These are phyloP conservation scores for Cercopithecus mona DNA, from an alignment of 2,113 vertebrate species.

Conservation along the genomic window DNA sequence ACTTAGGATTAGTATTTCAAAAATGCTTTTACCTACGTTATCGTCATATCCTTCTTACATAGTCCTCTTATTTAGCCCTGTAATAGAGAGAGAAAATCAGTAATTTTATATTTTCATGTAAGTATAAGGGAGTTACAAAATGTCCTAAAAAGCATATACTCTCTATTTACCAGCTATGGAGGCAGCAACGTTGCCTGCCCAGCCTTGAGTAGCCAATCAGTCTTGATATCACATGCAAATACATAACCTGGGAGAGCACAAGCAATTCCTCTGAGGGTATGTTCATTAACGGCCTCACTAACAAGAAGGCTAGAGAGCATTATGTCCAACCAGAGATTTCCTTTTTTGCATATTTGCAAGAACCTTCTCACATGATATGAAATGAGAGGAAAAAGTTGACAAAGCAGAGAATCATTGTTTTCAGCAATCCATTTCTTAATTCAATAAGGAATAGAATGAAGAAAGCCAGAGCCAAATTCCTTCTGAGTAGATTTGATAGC, in stretches of 20 bases:
- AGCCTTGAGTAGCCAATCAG: neutral
- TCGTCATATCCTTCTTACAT: neutral
- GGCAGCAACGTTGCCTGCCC: neutral
- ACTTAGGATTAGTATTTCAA: neutral
- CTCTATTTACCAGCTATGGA: neutral
- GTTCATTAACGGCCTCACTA: neutral
- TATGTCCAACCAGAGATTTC: neutral
- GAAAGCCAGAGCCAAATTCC: neutral
- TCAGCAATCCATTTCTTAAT: neutral
- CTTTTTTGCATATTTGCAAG: neutral
- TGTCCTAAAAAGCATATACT: neutral
- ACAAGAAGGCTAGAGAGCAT: neutral
- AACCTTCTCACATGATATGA: neutral
- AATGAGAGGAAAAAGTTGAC: neutral
- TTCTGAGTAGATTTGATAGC: neutral
- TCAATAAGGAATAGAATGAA: neutral
- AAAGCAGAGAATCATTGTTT: neutral
- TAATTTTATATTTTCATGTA: neutral
- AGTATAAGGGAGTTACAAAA: neutral
- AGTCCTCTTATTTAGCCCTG: neutral
- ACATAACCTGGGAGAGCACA: neutral
- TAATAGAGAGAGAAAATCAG: neutral
- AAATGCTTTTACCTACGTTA: neutral
- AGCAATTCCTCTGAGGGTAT: neutral
- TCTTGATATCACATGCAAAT: neutral